Evolutionary conservation across 1,140 invertebrate genomes (phyloP).

Genomic region (Drosophila lacertosa): DNA sequence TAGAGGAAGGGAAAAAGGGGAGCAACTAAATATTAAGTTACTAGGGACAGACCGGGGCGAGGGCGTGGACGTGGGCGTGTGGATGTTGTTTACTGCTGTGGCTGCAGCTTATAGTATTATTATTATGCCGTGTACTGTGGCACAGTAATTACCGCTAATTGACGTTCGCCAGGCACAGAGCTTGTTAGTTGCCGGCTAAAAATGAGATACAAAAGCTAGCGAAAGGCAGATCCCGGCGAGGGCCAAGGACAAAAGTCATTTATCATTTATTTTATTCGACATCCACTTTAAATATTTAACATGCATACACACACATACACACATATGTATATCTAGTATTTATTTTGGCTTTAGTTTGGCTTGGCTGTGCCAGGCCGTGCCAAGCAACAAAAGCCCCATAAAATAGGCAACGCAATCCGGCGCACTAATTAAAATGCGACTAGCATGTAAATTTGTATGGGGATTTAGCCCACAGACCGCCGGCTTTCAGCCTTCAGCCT

Average conservation of each 20-base stretch:
- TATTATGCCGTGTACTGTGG: slow-evolving; percentile 61
- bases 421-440: slow-evolving; percentile 69
- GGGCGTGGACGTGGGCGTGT: slow-evolving; percentile 1
- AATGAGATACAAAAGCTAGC: background rate
- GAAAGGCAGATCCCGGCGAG: background rate
- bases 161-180: slow-evolving; percentile 60
- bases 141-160: slow-evolving; percentile 77
- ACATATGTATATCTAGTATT: too few relatives aligned
- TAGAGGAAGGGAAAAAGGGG: slow-evolving; percentile 35
- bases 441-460: slow-evolving; percentile 38
- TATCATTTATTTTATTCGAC: slow-evolving; percentile 23
- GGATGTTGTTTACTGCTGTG: slow-evolving; percentile 34
- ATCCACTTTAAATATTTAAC: slow-evolving; percentile 12
- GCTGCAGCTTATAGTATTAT: slow-evolving; percentile 63
- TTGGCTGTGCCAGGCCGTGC: slow-evolving; percentile 9
- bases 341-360: background rate
- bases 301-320: too few relatives aligned
- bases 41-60: slow-evolving; percentile 30
- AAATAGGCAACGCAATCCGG: slow-evolving; percentile 11
- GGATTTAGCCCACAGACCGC: slow-evolving; percentile 38
- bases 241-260: slow-evolving; percentile 53
- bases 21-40: slow-evolving; percentile 59
- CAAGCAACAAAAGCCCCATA: slow-evolving; percentile 1
- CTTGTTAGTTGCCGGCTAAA: slow-evolving; percentile 13
- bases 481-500: too few relatives aligned